Evolutionary conservation across 2,888 invertebrate species (phyloP).

Genomic region (Myathropa florea): DNA sequence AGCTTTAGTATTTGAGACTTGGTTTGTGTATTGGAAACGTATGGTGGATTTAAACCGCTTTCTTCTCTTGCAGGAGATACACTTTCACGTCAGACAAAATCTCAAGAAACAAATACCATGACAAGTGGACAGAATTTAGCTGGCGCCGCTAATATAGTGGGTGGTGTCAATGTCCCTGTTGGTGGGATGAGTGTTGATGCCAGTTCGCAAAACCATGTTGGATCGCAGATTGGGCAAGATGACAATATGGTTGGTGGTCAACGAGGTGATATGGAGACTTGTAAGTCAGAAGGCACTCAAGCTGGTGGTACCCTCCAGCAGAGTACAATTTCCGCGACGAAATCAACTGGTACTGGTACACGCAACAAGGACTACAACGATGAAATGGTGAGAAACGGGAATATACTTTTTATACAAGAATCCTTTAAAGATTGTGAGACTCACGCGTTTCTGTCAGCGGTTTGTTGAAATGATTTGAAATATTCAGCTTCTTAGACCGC

Average conservation of each 20-base stretch:
- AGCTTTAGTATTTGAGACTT: conserved; percentile 9
- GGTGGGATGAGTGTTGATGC: conserved; percentile 81
- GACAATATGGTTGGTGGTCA: conserved; percentile 80
- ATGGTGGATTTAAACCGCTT: conserved; percentile 39
- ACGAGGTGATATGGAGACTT: conserved; percentile 83
- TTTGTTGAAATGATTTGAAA: neutral
- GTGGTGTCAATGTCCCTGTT: conserved; percentile 74
- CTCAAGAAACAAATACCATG: conserved; percentile 87
- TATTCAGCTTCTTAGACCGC: too few species aligned
- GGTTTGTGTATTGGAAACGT: conserved; percentile 48
- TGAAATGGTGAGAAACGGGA: conserved; percentile 82
- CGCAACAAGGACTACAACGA: conserved; percentile 84
- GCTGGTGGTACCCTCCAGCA: conserved; percentile 88
- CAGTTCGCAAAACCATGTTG: conserved; percentile 87
- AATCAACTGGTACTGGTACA: conserved; percentile 84
- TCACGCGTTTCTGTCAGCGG: neutral
- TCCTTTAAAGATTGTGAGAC: neutral
- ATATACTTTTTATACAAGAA: neutral
- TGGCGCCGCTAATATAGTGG: conserved; percentile 69
- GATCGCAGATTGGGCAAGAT: conserved; percentile 82
- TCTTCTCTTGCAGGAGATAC: conserved; percentile 77
- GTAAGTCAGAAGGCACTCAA: conserved; percentile 91
- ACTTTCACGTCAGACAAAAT: conserved; percentile 85
- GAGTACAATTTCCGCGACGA: conserved; percentile 83
- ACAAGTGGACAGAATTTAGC: conserved; percentile 81